Conservation (phyloP, 2,113 vertebrate genomes). For the Thinocorus orbignyianus region DNA sequence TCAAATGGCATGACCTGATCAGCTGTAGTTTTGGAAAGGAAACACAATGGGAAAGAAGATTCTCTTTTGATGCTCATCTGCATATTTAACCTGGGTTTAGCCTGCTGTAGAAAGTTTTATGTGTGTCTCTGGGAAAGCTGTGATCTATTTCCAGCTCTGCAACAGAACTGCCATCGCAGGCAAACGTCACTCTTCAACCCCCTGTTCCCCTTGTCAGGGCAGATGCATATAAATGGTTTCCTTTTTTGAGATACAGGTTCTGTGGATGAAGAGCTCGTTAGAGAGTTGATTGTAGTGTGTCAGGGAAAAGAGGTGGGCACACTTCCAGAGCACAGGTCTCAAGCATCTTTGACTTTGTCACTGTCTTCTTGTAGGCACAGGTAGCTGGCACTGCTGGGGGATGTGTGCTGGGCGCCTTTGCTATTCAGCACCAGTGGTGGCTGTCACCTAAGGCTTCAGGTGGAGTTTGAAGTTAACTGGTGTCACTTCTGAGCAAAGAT, state of each 20-base stretch:
- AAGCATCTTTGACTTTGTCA: not conserved
- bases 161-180: not conserved
- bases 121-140: not conserved
- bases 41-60: not conserved
- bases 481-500: not conserved
- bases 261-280: not conserved
- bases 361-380: not conserved
- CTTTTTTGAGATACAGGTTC: not conserved
- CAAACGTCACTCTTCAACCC: not conserved
- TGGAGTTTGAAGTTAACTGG: not conserved
- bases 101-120: not conserved
- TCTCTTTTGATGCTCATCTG: not conserved
- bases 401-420: not conserved
- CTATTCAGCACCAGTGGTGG: not conserved
- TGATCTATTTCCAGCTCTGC: constrained; percentile 7
- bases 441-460: not conserved
- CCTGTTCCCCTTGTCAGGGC: not conserved
- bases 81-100: not conserved
- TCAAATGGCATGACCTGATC: not conserved
- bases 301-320: not conserved
- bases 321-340: not conserved
- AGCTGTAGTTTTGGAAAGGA: not conserved
- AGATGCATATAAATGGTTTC: not conserved
- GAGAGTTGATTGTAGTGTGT: not conserved
- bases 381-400: not conserved